Evolutionary conservation across 2,888 invertebrate species (phyloP), one percentile per base, ranked within the genome.

Genomic region (Agrypnus murinus): DNA sequence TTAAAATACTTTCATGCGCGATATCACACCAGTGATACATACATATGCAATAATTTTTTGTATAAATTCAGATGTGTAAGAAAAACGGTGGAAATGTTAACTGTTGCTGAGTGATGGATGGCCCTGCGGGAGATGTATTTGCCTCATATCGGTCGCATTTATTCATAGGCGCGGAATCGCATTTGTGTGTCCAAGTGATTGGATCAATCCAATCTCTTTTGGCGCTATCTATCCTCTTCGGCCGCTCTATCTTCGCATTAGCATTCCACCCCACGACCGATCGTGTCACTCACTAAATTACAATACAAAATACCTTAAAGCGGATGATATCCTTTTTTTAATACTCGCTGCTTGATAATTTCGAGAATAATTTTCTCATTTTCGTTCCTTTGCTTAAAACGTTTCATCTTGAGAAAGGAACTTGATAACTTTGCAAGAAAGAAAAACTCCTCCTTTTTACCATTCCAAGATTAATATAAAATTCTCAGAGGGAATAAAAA

Each of bases 111-210:
- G 73, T 77, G 79, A 79, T 79, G 77, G 78, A 78, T 77, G 76
- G 74, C 66, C 76, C 58, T 66, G 70, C 74, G 67, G 48, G 78
- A 79, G 79, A 79, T 77, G 77, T 77, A 81, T 79, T 80, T 79
- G 77, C 77, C 79, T 78, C 77, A 81, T 80, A 82, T 81, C 79
- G 75, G 69, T 67, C 77, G 78, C 78, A 80, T 81, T 82, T 81
- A 81, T 80, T 81, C 81, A 82, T 80, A 77, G 79, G 69, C 77
- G 79, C 78, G 78, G 74, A 79, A 79, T 78, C 77, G 77, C 78
- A 77, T 77, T 78, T 79, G 76, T 79, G 77, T 78, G 81, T 80
- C 81, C 79, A 79, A 80, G 79, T 79, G 82, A 81, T 81, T 80
- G 79, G 79, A 80, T 81, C 81, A 79, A 81, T 81, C 76, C 80